These are phyloP conservation scores for Polyommatus iphigenia DNA, from an alignment of 2,888 invertebrate genomes.

Conservation along the genomic window DNA sequence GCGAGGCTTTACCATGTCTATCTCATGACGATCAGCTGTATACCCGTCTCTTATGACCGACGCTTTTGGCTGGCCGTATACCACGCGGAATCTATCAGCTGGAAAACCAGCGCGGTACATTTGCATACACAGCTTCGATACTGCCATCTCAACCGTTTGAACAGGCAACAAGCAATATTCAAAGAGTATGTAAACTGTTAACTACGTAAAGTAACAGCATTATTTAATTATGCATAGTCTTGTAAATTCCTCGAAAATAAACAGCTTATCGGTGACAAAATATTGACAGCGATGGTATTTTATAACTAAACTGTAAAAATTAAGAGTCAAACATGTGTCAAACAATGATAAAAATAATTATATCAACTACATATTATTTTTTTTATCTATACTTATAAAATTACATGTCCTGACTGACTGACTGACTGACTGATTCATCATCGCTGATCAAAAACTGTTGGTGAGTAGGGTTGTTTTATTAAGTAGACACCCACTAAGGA, in stretches of 20 bases:
- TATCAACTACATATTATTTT: no score
- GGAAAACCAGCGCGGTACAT: conserved; percentile 11
- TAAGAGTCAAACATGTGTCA: no score
- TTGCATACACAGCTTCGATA: neutral
- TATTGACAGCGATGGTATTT: no score
- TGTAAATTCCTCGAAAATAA: neutral
- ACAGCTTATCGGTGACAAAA: neutral
- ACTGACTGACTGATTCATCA: no score
- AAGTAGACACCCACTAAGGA: no score
- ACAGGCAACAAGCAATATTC: neutral
- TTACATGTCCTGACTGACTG: no score
- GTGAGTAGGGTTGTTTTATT: no score
- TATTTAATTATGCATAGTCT: neutral
- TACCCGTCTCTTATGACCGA: neutral
- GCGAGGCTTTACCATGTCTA: conserved; percentile 4
- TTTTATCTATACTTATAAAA: no score
- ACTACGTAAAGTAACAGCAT: neutral
- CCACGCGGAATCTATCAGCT: neutral
- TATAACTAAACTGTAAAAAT: no score
- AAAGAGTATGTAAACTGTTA: no score
- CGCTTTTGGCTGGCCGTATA: neutral
- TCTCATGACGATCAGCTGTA: neutral
- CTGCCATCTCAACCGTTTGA: neutral
- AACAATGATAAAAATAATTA: no score
- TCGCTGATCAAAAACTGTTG: no score